These are phyloP conservation scores for Armadillidium nasatum DNA, from an alignment of 1,140 invertebrate genomes.

Conservation along the genomic window DNA sequence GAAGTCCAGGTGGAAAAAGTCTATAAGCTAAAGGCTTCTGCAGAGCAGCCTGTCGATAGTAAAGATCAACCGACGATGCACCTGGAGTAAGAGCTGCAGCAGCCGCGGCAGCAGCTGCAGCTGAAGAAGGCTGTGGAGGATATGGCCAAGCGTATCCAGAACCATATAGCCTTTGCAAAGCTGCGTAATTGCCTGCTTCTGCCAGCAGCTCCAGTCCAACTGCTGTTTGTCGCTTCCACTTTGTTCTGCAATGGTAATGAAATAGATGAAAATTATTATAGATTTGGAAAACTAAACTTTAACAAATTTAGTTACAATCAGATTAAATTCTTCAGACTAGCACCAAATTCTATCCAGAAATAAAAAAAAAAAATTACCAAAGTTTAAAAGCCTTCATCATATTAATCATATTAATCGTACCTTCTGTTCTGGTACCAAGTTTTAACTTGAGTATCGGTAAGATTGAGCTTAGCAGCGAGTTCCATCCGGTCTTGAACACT, in stretches of 20 bases:
- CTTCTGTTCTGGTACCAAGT: constrained; percentile 99
- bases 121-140: background rate
- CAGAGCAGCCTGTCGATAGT: background rate
- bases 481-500: constrained; percentile 98
- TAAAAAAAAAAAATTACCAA: too few relatives aligned
- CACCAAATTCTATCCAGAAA: too few relatives aligned
- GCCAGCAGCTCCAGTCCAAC: constrained; percentile 92
- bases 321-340: too few relatives aligned
- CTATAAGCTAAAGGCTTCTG: background rate
- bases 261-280: too few relatives aligned
- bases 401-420: constrained; percentile 53
- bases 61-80: background rate
- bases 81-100: background rate
- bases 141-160: constrained; percentile 21
- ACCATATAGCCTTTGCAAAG: constrained; percentile 74
- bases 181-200: constrained; percentile 94
- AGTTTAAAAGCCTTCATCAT: too few relatives aligned
- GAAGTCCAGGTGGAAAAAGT: background rate
- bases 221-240: constrained; percentile 98
- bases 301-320: too few relatives aligned
- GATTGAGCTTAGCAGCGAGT: constrained; percentile 86
- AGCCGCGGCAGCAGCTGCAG: constrained; percentile 1
- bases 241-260: constrained; percentile 70
- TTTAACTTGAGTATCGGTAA: constrained; percentile 98
- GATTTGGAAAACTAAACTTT: too few relatives aligned